A percentile compares a stretch with the other conserved stretches of the same genome.
Conservation (phyloP, 2,797 vertebrate species). For the Rhinophrynus dorsalis region DNA sequence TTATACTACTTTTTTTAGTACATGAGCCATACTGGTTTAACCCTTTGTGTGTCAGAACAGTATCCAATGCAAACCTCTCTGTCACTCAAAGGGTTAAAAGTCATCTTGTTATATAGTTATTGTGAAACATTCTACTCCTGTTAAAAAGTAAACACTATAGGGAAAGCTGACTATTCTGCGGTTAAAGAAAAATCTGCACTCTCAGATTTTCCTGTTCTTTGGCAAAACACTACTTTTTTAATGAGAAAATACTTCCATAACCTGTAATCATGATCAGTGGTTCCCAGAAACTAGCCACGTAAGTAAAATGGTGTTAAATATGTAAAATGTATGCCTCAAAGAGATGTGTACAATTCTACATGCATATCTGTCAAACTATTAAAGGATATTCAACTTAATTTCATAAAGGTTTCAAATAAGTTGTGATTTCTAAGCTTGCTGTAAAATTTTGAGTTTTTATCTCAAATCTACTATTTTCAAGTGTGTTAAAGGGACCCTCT, state of each 20-base stretch:
- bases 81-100: too few species aligned
- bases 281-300: constrained; percentile 5
- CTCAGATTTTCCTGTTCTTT: constrained; percentile 37
- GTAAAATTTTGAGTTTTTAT: too few species aligned
- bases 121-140: too few species aligned
- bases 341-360: neutral
- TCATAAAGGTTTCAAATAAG: neutral
- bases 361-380: neutral
- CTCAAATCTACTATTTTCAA: too few species aligned
- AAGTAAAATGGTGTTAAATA: neutral
- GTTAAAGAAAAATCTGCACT: constrained; percentile 22
- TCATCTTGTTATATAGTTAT: too few species aligned
- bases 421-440: too few species aligned
- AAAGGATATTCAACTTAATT: too few species aligned
- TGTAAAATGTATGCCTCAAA: neutral
- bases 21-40: too few species aligned
- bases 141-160: neutral
- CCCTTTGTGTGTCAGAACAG: too few species aligned
- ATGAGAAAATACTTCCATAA: constrained; percentile 3
- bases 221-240: neutral
- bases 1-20: too few species aligned
- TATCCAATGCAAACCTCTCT: too few species aligned
- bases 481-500: too few species aligned
- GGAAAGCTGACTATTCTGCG: constrained; percentile 21
- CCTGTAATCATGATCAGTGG: constrained; percentile 22